Evolutionary conservation across 1,140 invertebrate genomes (phyloP), one percentile per base, ranked within the genome.

Genomic region (Drosophila sp.): DNA sequence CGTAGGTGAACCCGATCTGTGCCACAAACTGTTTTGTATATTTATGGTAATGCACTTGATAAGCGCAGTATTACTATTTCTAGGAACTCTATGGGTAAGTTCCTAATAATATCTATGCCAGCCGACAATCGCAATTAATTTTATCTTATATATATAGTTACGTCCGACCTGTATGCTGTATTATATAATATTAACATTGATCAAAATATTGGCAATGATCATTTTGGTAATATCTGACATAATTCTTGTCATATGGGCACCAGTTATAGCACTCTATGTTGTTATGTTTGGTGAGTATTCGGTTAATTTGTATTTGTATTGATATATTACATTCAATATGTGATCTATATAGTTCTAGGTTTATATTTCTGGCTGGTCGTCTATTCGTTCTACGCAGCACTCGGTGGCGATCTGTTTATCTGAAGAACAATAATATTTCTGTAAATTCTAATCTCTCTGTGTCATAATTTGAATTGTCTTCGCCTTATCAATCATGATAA

Each of bases 331-430:
- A 9, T 7, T 2, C 2, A 4, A 13, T 7, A 32, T 25, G 4
- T 25, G 16, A 21, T 5, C 13, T 36, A 9, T 38, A 0, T 27
- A 86, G 82, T 72, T 11, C 0, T 79, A 0, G 29, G 51, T 7
- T 0, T 72, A 1, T 86, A 86, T 25, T 73, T 51, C 11, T 86
- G 82, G 82, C 34, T 87, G 32, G 82, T 87, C 48, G 63, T 63
- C 21, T 86, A 86, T 51, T 86, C 82, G 16, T 86, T 86, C 36
- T 86, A 86, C 54, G 82, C 82, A 9, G 82, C 82, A 1, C 64
- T 86, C 0, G 82, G 82, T 0, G 82, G 82, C 4, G 14, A 54
- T 5, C 56, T 87, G 1, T 82, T 84, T 16, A 64, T 84, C 18
- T 84, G 40, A 59, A 2, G 13, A 13, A 18, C 6, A 45, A 25